A percentile compares a stretch with the other conserved stretches of the same genome.
Evolutionary conservation across 2,797 vertebrate species (phyloP).

Genomic region (Limosa lapponica): DNA sequence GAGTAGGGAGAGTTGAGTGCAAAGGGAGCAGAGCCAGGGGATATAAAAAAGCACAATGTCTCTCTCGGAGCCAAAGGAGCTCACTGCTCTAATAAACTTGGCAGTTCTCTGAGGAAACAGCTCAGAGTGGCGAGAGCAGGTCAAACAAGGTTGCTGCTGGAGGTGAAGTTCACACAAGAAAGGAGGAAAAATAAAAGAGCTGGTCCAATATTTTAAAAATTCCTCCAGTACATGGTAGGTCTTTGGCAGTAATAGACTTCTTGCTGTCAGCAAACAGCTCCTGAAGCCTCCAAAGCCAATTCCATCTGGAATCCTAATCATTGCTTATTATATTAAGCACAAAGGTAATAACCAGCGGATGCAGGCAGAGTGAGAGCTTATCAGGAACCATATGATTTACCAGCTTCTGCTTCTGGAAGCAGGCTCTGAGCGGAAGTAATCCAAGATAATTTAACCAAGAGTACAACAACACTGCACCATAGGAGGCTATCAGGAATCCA

Average conservation of each 20-base stretch:
- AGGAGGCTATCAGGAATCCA: background rate
- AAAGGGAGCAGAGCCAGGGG: background rate
- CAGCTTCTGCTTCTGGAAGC: constrained; percentile 30
- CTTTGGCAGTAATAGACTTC: background rate
- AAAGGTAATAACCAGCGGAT: background rate
- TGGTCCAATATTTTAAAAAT: background rate
- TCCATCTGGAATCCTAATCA: constrained; percentile 56
- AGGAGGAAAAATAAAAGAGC: background rate
- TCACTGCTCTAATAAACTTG: background rate
- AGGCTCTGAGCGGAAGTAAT: constrained; percentile 28
- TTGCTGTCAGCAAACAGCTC: background rate
- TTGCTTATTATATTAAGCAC: constrained; percentile 44
- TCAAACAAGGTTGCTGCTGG: background rate
- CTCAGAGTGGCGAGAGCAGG: background rate
- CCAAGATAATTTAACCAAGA: constrained; percentile 42
- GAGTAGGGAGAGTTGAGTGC: background rate
- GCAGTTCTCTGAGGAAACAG: background rate
- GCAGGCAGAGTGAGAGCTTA: background rate
- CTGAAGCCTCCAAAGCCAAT: constrained; percentile 27
- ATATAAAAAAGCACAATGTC: background rate
- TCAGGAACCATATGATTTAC: constrained; percentile 26
- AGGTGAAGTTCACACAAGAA: background rate
- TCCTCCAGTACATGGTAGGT: background rate
- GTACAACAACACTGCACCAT: background rate
- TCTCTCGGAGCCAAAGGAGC: background rate